A percentile compares a stretch with the other conserved stretches of the same genome.
Conservation (phyloP, 1,140 invertebrate species). For the Drosophila malerkotliana region DNA sequence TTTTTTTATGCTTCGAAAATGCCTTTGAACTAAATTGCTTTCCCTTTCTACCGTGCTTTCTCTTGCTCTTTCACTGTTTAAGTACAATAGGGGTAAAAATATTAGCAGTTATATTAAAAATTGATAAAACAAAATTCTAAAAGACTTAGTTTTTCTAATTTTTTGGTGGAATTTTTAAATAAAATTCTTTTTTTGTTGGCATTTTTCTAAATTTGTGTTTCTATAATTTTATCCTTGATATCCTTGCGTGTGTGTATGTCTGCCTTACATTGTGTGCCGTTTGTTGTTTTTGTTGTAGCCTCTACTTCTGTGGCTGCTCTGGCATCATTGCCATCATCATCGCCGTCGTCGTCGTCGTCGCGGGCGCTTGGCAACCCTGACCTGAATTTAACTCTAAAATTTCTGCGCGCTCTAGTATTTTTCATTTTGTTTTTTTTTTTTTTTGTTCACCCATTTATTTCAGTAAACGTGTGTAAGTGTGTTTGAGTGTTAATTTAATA, state of each 20-base stretch:
- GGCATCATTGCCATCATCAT: constrained; percentile 35
- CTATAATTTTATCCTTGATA: neutral
- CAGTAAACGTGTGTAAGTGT: constrained; percentile 35
- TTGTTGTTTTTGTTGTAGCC: constrained; percentile 15
- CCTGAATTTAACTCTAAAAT: constrained; percentile 72
- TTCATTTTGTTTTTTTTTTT: constrained; percentile 23
- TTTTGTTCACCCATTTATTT: constrained; percentile 11
- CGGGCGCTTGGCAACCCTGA: constrained; percentile 68
- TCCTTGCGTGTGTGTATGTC: constrained; percentile 37
- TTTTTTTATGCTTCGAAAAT: constrained; percentile 57
- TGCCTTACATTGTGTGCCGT: constrained; percentile 49
- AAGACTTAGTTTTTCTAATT: no score
- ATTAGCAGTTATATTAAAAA: neutral
- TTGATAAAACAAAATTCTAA: neutral
- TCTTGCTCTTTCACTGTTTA: constrained; percentile 5
- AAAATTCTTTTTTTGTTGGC: neutral
- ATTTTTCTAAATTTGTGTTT: neutral
- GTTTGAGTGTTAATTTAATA: constrained; percentile 67
- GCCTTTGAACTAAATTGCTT: constrained; percentile 68
- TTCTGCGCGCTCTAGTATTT: constrained; percentile 50
- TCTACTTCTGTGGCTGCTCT: constrained; percentile 33
- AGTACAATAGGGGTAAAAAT: neutral
- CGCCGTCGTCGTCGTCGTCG: constrained; percentile 48
- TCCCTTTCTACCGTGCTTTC: constrained; percentile 21
- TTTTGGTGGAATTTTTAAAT: no score